Evolutionary conservation across 2,113 vertebrate genomes (phyloP).

Genomic region (Caranx ignobilis): DNA sequence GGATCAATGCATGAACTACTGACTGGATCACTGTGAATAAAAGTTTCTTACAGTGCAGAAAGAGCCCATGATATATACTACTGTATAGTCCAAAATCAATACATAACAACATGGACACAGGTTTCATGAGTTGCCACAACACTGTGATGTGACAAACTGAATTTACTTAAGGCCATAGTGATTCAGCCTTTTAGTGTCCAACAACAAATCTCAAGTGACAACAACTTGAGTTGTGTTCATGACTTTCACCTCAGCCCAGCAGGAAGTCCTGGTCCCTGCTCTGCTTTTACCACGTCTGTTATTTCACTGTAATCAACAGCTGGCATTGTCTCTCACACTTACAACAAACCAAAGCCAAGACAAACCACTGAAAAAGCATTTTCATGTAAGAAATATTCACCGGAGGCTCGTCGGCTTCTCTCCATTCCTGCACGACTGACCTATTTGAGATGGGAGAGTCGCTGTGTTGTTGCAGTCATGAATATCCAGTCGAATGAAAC

Average conservation of each 20-base stretch:
- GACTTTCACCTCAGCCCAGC: constrained; percentile 43
- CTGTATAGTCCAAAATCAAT: neutral
- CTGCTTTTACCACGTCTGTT: constrained; percentile 50
- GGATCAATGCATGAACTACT: too few species aligned
- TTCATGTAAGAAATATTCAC: constrained; percentile 9
- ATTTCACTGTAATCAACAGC: constrained; percentile 57
- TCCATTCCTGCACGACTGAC: constrained; percentile 40
- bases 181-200: neutral
- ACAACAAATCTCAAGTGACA: constrained; percentile 4
- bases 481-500: constrained; percentile 18
- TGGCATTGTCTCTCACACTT: constrained; percentile 48
- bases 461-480: neutral
- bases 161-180: neutral
- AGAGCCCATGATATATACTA: neutral
- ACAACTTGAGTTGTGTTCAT: constrained; percentile 32
- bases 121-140: constrained; percentile 3
- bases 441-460: constrained; percentile 1
- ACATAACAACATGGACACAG: neutral
- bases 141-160: neutral
- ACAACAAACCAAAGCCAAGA: constrained; percentile 46
- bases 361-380: constrained; percentile 41
- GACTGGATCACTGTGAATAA: too few species aligned
- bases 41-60: neutral
- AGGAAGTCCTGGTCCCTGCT: constrained; percentile 39
- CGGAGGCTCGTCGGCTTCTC: constrained; percentile 3